Evolutionary conservation across 2,888 invertebrate genomes (phyloP).

Genomic region (Punctoribates punctum): DNA sequence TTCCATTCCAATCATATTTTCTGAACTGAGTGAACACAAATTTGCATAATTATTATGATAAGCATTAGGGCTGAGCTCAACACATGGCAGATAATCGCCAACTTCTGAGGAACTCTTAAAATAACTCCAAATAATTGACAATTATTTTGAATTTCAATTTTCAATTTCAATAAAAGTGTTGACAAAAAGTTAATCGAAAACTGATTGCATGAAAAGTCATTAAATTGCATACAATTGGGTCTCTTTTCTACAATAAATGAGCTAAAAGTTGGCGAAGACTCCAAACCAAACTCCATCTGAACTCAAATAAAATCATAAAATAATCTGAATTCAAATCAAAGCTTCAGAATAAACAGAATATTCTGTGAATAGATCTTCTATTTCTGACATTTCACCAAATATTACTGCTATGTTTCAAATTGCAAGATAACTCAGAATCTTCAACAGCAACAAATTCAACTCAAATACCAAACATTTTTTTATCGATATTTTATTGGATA

Average conservation of each 20-base stretch:
- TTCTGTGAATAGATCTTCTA: too few relatives aligned
- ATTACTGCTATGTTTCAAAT: too few relatives aligned
- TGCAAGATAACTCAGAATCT: too few relatives aligned
- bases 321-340: background rate
- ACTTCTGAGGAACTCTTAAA: background rate
- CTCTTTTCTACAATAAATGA: too few relatives aligned
- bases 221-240: background rate
- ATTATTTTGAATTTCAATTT: background rate
- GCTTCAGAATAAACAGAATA: too few relatives aligned
- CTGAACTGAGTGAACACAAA: background rate
- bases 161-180: background rate
- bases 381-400: too few relatives aligned
- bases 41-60: background rate
- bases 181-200: background rate
- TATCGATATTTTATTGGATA: too few relatives aligned
- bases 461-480: too few relatives aligned
- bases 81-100: background rate
- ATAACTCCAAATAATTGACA: background rate
- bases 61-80: background rate
- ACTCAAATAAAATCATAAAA: conserved; percentile 7
- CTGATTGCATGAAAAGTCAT: background rate
- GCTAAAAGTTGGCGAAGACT: too few relatives aligned
- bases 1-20: background rate
- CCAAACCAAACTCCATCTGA: conserved; percentile 19
- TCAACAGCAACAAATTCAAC: too few relatives aligned